Conservation (phyloP, 1,140 invertebrate species). For the Scaptomyza hsui region DNA sequence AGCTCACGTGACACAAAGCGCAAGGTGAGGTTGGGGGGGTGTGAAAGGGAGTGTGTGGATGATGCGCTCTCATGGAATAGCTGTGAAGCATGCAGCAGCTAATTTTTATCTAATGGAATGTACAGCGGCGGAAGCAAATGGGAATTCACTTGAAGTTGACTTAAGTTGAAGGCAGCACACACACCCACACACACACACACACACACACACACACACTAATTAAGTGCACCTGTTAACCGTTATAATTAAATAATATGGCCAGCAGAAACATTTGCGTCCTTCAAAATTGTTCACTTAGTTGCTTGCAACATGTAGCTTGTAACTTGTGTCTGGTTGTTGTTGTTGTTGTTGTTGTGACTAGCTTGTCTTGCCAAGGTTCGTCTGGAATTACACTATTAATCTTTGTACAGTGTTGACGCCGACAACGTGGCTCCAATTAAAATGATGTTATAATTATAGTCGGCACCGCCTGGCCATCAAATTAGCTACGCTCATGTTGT, state of each 20-base stretch:
- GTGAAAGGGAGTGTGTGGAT: not conserved
- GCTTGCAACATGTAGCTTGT: not conserved
- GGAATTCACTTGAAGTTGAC: constrained; percentile 35
- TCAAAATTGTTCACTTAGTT: constrained; percentile 11
- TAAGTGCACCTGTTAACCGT: constrained; percentile 47
- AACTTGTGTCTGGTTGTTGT: constrained; percentile 12
- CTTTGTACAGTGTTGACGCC: constrained; percentile 54
- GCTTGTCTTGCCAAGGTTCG: constrained; percentile 25
- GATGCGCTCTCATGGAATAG: constrained; percentile 56
- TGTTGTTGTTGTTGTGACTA: not conserved
- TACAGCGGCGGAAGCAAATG: constrained; percentile 51
- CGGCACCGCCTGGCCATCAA: constrained; percentile 45
- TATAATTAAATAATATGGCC: constrained; percentile 46
- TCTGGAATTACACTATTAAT: constrained; percentile 63
- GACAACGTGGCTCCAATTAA: constrained; percentile 59
- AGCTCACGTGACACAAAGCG: constrained; percentile 3
- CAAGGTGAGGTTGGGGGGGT: not conserved
- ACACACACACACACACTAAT: constrained; percentile 18
- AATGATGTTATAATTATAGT: constrained; percentile 75
- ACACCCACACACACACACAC: not conserved
- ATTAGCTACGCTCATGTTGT: constrained; percentile 29
- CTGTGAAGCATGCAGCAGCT: constrained; percentile 19
- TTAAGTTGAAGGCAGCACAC: constrained; percentile 5
- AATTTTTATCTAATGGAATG: constrained; percentile 70
- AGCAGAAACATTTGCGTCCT: constrained; percentile 8